A percentile compares a stretch with the other conserved stretches of the same genome.
Conservation (phyloP, 2,888 invertebrate genomes). For the Ellobium chinense region DNA sequence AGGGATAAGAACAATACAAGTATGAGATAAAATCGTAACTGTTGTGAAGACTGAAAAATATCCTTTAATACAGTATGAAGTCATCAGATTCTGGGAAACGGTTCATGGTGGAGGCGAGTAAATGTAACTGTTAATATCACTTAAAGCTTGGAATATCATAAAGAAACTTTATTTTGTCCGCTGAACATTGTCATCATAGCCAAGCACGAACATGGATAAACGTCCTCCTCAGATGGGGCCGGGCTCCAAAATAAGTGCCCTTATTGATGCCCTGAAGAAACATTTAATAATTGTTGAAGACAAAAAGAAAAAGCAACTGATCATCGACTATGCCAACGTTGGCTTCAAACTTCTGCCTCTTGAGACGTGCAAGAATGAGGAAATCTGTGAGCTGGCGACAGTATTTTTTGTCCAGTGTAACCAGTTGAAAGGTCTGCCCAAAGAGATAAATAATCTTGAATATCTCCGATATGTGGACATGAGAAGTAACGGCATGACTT, state of each 20-base stretch:
- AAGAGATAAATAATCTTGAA: slow-evolving; percentile 66
- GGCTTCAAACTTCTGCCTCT: slow-evolving; percentile 67
- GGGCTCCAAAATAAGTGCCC: slow-evolving; percentile 75
- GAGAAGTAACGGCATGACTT: slow-evolving; percentile 65
- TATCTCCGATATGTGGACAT: slow-evolving; percentile 64
- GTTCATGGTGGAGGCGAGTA: too few relatives aligned
- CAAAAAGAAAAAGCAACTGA: slow-evolving; percentile 52
- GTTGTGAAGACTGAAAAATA: too few relatives aligned
- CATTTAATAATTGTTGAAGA: slow-evolving; percentile 62
- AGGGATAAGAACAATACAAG: too few relatives aligned
- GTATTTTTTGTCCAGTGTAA: slow-evolving; percentile 72
- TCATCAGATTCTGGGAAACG: too few relatives aligned
- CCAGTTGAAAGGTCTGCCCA: slow-evolving; percentile 74
- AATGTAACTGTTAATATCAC: too few relatives aligned
- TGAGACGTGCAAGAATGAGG: slow-evolving; percentile 76
- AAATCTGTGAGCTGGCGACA: slow-evolving; percentile 60
- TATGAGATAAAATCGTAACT: too few relatives aligned
- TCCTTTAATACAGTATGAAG: too few relatives aligned
- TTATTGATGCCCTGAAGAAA: slow-evolving; percentile 65
- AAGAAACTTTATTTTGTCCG: too few relatives aligned
- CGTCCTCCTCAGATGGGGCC: slow-evolving; percentile 75
- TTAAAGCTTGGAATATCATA: too few relatives aligned
- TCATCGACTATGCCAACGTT: slow-evolving; percentile 64
- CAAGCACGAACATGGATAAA: slow-evolving; percentile 68
- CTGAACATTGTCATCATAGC: too few relatives aligned